Evolutionary conservation across 1,140 invertebrate species (phyloP), one percentile per base, ranked within the genome.

Genomic region (Marisa cornuarietis): DNA sequence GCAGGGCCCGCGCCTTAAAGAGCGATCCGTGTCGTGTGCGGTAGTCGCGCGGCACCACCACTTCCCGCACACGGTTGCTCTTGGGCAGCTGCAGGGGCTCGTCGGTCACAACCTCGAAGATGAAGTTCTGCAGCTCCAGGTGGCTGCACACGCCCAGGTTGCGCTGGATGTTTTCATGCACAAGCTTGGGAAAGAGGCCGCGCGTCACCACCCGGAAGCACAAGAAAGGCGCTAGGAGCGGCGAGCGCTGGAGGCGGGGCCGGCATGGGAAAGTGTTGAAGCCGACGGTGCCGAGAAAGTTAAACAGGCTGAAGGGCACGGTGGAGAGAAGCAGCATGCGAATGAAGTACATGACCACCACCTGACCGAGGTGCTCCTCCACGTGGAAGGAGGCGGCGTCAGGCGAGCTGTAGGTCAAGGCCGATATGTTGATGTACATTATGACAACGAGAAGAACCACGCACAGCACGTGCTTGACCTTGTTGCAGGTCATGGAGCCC

Each of bases 101-200:
- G 88, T 99, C 98, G 22, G 97, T 98, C 0, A 99, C 97, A 31
- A 99, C 96, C 93, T 99, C 97, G 84, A 99, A 95, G 79, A 98
- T 94, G 87, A 99, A 99, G 90, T 99, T 98, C 89, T 98, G 96
- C 71, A 99, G 91, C 10, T 97, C 97, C 3, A 96, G 95, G 88
- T 97, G 95, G 74, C 95, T 91, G 87, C 97, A 99, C 71, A 94
- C 95, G 83, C 96, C 95, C 91, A 99, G 94, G 90, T 99, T 99
- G 76, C 95, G 93, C 73, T 88, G 88, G 0, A 99, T 96, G 93
- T 99, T 99, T 61, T 93, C 93, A 88, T 94, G 89, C 0, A 99
- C 97, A 65, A 99, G 92, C 81, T 97, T 94, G 3, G 98, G 96
- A 91, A 95, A 99, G 91, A 98, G 96, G 3, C 98, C 98, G 81